These are phyloP conservation scores for Pachyuromys duprasi DNA, from an alignment of 2,797 vertebrate genomes.

Conservation along the genomic window DNA sequence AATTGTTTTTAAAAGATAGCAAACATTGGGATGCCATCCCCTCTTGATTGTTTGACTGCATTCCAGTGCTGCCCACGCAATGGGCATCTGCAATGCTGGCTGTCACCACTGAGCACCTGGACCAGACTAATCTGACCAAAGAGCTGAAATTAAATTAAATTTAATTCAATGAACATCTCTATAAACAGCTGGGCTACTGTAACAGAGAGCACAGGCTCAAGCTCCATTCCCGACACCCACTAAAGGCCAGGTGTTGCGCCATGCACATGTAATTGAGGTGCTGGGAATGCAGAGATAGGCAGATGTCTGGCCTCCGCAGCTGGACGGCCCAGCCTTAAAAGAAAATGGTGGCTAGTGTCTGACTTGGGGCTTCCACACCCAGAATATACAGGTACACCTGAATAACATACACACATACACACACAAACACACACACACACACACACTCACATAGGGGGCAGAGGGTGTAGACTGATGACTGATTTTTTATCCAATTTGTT, in stretches of 20 bases:
- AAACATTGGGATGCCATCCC: background rate
- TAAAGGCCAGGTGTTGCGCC: background rate
- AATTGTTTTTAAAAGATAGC: background rate
- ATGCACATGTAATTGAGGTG: background rate
- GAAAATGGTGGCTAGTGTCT: background rate
- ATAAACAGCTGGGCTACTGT: background rate
- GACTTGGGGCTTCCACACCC: background rate
- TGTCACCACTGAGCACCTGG: background rate
- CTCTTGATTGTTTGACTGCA: background rate
- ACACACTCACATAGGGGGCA: background rate
- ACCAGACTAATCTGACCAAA: no score
- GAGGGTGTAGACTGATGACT: background rate
- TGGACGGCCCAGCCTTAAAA: background rate
- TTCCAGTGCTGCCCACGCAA: background rate
- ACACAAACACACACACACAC: background rate
- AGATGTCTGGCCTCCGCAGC: background rate
- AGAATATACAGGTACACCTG: background rate
- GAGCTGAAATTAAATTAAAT: background rate
- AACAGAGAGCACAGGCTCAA: background rate
- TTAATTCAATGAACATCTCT: background rate
- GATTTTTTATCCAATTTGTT: background rate
- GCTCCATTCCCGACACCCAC: no score
- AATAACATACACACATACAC: background rate
- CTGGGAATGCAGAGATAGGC: background rate
- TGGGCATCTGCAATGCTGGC: background rate